Evolutionary conservation across 2,113 vertebrate genomes (phyloP).

Genomic region (Lasiurus cinereus): DNA sequence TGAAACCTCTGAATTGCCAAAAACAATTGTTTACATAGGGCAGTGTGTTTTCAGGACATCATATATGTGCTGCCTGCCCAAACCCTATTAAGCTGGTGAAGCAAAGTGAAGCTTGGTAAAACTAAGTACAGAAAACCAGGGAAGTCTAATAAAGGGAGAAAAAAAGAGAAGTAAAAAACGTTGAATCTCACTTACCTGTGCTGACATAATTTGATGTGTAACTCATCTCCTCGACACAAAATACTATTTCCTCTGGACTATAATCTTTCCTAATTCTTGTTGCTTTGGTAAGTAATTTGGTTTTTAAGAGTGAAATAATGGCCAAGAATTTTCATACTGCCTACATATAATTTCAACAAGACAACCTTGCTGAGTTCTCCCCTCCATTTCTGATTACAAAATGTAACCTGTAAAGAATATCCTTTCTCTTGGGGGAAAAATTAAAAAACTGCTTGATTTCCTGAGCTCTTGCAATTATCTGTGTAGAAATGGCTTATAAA

Average conservation of each 20-base stretch:
- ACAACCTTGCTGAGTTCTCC: not conserved
- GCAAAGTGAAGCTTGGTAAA: conserved; percentile 21
- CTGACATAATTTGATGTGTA: not conserved
- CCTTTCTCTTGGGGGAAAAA: not conserved
- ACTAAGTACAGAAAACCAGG: not conserved
- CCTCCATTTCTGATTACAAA: conserved; percentile 11
- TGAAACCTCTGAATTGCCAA: conserved; percentile 37
- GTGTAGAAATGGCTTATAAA: not conserved
- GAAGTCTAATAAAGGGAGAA: not conserved
- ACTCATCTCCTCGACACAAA: not conserved
- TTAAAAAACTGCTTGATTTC: not conserved
- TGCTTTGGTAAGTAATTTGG: not conserved
- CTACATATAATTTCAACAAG: not conserved
- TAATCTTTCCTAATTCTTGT: conserved; percentile 37
- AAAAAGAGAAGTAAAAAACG: not conserved
- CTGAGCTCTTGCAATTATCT: conserved; percentile 19
- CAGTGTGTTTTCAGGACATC: conserved; percentile 32
- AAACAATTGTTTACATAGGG: conserved; percentile 61
- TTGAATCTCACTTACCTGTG: not conserved
- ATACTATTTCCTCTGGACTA: not conserved
- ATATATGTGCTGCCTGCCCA: not conserved
- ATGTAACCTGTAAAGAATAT: not conserved
- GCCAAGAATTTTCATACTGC: not conserved
- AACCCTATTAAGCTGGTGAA: not conserved
- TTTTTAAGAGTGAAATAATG: not conserved